These are phyloP conservation scores for Microhierax caerulescens DNA, from an alignment of 2,797 vertebrate genomes.

Conservation along the genomic window DNA sequence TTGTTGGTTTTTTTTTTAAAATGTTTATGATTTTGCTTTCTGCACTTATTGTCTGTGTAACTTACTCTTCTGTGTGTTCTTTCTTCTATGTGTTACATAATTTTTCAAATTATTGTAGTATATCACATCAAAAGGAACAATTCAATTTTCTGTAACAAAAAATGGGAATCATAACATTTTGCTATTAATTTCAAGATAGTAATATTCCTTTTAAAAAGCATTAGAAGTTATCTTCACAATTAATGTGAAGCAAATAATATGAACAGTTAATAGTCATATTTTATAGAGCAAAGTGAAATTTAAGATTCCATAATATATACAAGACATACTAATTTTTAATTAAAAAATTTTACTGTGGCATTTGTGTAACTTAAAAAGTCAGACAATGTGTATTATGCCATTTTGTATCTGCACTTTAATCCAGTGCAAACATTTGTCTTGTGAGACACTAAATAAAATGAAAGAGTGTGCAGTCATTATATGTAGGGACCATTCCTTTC, in stretches of 20 bases:
- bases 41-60: neutral
- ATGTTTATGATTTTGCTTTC: neutral
- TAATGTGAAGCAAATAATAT: neutral
- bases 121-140: neutral
- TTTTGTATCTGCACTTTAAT: neutral
- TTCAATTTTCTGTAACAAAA: slow-evolving; percentile 48
- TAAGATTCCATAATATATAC: neutral
- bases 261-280: slow-evolving; percentile 23
- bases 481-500: neutral
- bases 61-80: neutral
- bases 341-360: neutral
- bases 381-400: neutral
- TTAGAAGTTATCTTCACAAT: slow-evolving; percentile 1
- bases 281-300: slow-evolving; percentile 35
- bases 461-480: neutral
- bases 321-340: slow-evolving; percentile 14
- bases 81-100: neutral
- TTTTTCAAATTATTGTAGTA: neutral
- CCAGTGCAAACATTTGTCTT: neutral
- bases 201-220: slow-evolving; percentile 1
- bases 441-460: neutral
- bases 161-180: slow-evolving; percentile 14
- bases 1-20: rapidly evolving
- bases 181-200: neutral
- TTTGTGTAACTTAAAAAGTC: neutral